Evolutionary conservation across 2,113 vertebrate species (phyloP).

Genomic region (Bombycilla garrulus): DNA sequence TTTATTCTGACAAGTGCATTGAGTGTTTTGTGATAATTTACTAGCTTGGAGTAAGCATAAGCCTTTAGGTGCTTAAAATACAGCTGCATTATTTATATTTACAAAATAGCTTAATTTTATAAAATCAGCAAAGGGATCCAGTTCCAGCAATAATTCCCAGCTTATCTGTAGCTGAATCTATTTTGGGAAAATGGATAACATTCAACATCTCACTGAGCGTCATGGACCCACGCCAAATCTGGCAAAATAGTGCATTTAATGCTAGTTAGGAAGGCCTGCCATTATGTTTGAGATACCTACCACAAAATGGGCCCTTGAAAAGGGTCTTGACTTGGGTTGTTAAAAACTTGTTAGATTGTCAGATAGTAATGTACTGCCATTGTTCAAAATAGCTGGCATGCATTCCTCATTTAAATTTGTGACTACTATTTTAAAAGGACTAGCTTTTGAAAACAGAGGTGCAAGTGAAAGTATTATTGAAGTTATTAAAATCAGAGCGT

Average conservation of each 20-base stretch:
- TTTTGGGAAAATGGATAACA: not conserved
- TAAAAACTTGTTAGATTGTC: slow-evolving; percentile 30
- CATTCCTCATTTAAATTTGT: not conserved
- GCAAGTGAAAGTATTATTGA: not conserved
- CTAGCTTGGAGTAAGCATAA: not conserved
- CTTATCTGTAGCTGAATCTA: not conserved
- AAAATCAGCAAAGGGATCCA: not conserved
- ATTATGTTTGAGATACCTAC: not conserved
- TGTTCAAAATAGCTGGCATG: not conserved
- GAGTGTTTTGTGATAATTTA: not conserved
- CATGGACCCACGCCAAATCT: not conserved
- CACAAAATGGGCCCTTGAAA: not conserved
- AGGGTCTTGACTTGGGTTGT: not conserved
- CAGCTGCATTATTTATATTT: slow-evolving; percentile 30
- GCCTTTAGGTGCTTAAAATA: slow-evolving; percentile 3
- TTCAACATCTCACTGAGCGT: not conserved
- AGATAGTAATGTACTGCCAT: not conserved
- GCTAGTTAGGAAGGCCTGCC: not conserved
- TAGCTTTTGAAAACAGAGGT: not conserved
- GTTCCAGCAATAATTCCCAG: not conserved
- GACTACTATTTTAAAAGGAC: not conserved
- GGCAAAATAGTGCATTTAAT: not conserved
- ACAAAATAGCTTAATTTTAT: not conserved
- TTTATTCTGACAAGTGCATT: slow-evolving; percentile 9
- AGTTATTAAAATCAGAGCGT: not conserved